Percentiles rank a stretch among this genome's conserved stretches.
Conservation (phyloP, 2,888 invertebrate genomes). For the Lepeophtheirus nordmannii region DNA sequence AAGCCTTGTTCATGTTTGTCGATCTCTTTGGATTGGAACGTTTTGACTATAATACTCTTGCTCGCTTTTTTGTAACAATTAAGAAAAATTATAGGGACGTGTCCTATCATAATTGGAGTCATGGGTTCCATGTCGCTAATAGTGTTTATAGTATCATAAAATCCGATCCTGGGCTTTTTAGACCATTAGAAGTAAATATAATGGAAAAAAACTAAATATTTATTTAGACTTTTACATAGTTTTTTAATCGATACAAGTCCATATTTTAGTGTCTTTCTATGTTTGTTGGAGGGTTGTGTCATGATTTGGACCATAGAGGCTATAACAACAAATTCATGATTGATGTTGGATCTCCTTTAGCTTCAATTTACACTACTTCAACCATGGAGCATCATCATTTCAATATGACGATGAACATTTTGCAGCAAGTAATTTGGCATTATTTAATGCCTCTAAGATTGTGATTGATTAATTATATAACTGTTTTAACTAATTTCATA, state of each 20-base stretch:
- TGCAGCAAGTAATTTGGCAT: constrained; percentile 47
- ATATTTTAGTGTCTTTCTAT: constrained; percentile 50
- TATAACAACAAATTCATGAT: constrained; percentile 74
- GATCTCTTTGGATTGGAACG: constrained; percentile 50
- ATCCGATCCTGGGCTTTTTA: constrained; percentile 41
- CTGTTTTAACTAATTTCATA: constrained; percentile 34
- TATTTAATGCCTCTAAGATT: constrained; percentile 19
- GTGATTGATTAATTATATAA: constrained; percentile 12
- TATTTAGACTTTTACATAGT: not conserved
- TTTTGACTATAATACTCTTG: constrained; percentile 50
- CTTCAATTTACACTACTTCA: constrained; percentile 66
- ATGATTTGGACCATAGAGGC: constrained; percentile 68
- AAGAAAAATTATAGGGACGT: constrained; percentile 67
- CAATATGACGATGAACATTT: constrained; percentile 67
- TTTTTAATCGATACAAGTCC: not conserved
- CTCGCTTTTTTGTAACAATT: constrained; percentile 55
- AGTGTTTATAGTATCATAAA: constrained; percentile 61
- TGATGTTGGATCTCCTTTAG: constrained; percentile 62
- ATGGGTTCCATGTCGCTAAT: constrained; percentile 72
- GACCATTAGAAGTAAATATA: constrained; percentile 44
- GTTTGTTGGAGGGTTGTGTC: constrained; percentile 64
- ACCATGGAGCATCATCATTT: constrained; percentile 78
- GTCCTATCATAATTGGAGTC: constrained; percentile 74
- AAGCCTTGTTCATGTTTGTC: constrained; percentile 57
- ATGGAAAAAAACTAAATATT: not conserved